Conservation (phyloP, 2,113 vertebrate species). For the Spea bombifrons region DNA sequence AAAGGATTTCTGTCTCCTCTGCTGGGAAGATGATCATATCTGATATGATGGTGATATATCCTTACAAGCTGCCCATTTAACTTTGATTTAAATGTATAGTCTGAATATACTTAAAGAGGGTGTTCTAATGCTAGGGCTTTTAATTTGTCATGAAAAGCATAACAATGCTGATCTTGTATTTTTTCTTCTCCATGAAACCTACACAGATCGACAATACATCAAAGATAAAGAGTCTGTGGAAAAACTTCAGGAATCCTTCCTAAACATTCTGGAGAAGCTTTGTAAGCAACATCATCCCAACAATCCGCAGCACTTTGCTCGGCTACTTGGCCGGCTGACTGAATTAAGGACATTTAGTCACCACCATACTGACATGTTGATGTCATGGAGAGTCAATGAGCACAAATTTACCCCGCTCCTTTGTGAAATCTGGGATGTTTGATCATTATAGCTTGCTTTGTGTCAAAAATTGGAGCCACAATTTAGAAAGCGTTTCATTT, state of each 20-base stretch:
- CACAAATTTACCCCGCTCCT: constrained; percentile 96
- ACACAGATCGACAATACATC: constrained; percentile 86
- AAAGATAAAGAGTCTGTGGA: constrained; percentile 87
- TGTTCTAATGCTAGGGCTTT: too few relatives aligned
- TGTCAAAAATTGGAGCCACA: neutral
- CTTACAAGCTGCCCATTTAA: too few relatives aligned
- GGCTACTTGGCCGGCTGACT: constrained; percentile 90
- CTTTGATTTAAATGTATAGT: too few relatives aligned
- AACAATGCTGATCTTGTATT: too few relatives aligned
- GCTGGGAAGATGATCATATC: too few relatives aligned
- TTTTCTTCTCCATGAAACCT: constrained; percentile 6
- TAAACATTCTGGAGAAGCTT: constrained; percentile 85
- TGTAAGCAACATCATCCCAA: constrained; percentile 82
- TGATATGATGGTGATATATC: too few relatives aligned
- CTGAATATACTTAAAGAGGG: too few relatives aligned
- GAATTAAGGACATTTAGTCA: constrained; percentile 94
- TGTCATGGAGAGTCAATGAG: constrained; percentile 89
- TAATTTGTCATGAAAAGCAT: too few relatives aligned
- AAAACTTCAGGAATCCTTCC: constrained; percentile 86
- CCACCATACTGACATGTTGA: constrained; percentile 90
- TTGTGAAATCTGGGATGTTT: constrained; percentile 98
- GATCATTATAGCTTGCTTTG: constrained; percentile 60
- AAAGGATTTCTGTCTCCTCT: too few relatives aligned
- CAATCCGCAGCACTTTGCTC: constrained; percentile 91
- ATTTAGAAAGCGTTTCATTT: constrained; percentile 4